A percentile compares a stretch with the other conserved stretches of the same genome.
Evolutionary conservation across 2,797 vertebrate species (phyloP).

Genomic region (Chelon labrosus): DNA sequence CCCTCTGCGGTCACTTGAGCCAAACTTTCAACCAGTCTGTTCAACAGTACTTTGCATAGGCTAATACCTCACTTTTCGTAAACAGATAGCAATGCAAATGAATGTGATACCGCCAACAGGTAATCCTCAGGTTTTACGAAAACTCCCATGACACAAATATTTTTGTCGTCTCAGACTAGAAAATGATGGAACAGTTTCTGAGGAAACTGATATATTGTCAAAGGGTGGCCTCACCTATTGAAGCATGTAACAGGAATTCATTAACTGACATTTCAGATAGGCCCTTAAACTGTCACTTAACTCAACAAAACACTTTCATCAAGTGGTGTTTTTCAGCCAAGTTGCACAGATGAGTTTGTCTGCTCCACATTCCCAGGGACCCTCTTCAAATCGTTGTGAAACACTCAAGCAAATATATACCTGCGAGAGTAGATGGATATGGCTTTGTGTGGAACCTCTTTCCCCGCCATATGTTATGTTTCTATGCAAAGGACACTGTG

Average conservation of each 20-base stretch:
- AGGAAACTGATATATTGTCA: not conserved
- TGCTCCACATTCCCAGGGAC: not conserved
- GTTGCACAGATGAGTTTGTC: not conserved
- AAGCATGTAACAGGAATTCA: not conserved
- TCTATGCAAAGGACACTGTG: constrained; percentile 1
- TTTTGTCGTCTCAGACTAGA: not conserved
- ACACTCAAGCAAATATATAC: constrained; percentile 17
- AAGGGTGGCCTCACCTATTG: not conserved
- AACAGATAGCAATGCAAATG: too few species aligned
- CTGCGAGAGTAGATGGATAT: not conserved
- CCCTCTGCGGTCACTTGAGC: too few species aligned
- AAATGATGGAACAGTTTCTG: not conserved
- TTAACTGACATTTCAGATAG: constrained; percentile 6
- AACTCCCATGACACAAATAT: not conserved
- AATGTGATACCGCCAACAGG: too few species aligned
- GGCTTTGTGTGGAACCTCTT: not conserved
- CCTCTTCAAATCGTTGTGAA: constrained; percentile 7
- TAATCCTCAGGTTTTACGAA: not conserved
- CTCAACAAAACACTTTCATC: constrained; percentile 41
- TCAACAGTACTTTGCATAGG: too few species aligned
- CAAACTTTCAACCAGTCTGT: too few species aligned
- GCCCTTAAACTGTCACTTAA: constrained; percentile 3
- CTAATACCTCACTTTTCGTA: too few species aligned
- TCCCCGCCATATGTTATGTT: constrained; percentile 6
- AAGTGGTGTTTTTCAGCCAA: constrained; percentile 12